Evolutionary conservation across 2,797 vertebrate species (phyloP).

Genomic region (Psittacula derbiana): DNA sequence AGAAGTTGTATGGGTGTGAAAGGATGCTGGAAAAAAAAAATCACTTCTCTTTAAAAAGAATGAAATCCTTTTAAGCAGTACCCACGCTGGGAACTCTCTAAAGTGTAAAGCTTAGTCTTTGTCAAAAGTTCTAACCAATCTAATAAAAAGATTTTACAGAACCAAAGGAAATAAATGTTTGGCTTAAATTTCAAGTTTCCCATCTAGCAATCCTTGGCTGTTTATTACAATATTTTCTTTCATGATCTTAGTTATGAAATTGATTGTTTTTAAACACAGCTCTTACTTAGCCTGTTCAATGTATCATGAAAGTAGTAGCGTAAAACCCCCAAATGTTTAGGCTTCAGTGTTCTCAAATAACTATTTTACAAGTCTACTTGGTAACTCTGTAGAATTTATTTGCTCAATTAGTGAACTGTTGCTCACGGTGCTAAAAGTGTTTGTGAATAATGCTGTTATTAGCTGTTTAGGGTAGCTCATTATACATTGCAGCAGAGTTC

Average conservation of each 20-base stretch:
- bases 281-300: background rate
- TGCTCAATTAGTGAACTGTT: fast-evolving
- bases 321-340: background rate
- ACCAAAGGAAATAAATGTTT: background rate
- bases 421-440: background rate
- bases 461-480: background rate
- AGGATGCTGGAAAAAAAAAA: background rate
- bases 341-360: background rate
- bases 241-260: background rate
- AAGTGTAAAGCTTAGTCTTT: background rate
- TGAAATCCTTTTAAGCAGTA: background rate
- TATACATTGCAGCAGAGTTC: background rate
- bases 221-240: background rate
- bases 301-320: background rate
- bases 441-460: background rate
- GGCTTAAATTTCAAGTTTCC: background rate
- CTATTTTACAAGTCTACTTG: background rate
- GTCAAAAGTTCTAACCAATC: background rate
- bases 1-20: background rate
- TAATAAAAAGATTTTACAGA: background rate
- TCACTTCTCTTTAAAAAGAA: background rate
- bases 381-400: background rate
- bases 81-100: background rate
- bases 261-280: background rate
- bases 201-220: background rate